Percentiles rank a stretch among this genome's conserved stretches.
These are phyloP conservation scores for Stichopus chloronotus DNA, from an alignment of 35 echinoderm and acorn worm genomes.

Conservation along the genomic window DNA sequence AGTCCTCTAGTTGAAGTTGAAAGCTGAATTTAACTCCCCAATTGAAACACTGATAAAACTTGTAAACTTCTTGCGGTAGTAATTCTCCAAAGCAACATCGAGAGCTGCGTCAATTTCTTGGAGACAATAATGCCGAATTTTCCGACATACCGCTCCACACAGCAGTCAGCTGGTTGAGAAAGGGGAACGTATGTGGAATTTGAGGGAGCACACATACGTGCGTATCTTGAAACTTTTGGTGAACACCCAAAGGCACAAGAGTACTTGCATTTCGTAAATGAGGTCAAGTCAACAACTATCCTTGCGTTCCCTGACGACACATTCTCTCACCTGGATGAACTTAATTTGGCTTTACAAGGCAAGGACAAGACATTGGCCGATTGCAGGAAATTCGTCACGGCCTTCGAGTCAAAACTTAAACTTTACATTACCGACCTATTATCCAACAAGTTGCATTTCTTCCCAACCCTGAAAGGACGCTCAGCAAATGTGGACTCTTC, in stretches of 20 bases:
- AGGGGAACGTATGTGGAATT: constrained; percentile 43
- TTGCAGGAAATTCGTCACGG: constrained; percentile 45
- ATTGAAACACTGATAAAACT: constrained; percentile 53
- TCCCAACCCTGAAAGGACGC: constrained; percentile 45
- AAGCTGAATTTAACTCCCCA: constrained; percentile 49
- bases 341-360: constrained; percentile 56
- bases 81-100: constrained; percentile 51
- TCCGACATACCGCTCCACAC: constrained; percentile 34
- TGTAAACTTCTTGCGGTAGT: constrained; percentile 51
- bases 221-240: constrained; percentile 44
- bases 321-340: constrained; percentile 46
- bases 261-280: constrained; percentile 42
- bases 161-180: constrained; percentile 33
- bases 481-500: constrained; percentile 33
- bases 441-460: constrained; percentile 45
- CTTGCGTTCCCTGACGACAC: constrained; percentile 32
- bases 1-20: constrained; percentile 49
- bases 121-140: constrained; percentile 43
- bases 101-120: constrained; percentile 47
- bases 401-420: constrained; percentile 29
- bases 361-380: constrained; percentile 55
- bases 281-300: constrained; percentile 27
- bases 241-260: constrained; percentile 39
- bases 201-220: constrained; percentile 37
- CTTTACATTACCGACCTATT: constrained; percentile 35